A percentile compares a stretch with the other conserved stretches of the same genome.
These are phyloP conservation scores for Meiosimyza platycephala DNA, from an alignment of 2,888 invertebrate species.

Conservation along the genomic window DNA sequence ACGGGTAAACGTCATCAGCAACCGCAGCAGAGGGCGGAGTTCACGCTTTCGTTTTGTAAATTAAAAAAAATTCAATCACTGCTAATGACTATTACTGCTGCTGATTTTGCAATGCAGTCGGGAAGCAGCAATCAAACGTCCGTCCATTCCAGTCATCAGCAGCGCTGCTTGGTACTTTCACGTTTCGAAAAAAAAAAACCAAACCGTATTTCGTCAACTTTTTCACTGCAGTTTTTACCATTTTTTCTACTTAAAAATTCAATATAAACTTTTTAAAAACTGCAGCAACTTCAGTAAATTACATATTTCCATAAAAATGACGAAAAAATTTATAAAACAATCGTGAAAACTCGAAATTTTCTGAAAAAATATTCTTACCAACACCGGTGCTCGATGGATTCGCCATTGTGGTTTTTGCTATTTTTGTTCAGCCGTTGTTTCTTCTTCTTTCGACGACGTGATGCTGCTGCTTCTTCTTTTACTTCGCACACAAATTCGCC, in stretches of 20 bases:
- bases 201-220: background rate
- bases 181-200: background rate
- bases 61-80: background rate
- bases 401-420: conserved; percentile 74
- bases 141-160: background rate
- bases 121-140: background rate
- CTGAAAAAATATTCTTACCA: conserved; percentile 73
- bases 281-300: background rate
- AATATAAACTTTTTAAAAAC: background rate
- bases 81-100: too few relatives aligned
- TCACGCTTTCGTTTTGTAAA: background rate
- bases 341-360: background rate
- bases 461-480: conserved; percentile 38
- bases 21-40: conserved; percentile 20
- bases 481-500: conserved; percentile 37
- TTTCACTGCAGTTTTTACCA: background rate
- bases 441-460: conserved; percentile 35
- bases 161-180: background rate
- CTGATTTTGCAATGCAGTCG: background rate
- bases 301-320: background rate
- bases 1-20: conserved; percentile 13
- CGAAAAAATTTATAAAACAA: background rate
- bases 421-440: conserved; percentile 47
- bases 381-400: conserved; percentile 90
- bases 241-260: background rate